Percentiles rank a stretch among this genome's conserved stretches.
Conservation (phyloP, 2,797 vertebrate genomes). For the Sebastes ruberrimus region DNA sequence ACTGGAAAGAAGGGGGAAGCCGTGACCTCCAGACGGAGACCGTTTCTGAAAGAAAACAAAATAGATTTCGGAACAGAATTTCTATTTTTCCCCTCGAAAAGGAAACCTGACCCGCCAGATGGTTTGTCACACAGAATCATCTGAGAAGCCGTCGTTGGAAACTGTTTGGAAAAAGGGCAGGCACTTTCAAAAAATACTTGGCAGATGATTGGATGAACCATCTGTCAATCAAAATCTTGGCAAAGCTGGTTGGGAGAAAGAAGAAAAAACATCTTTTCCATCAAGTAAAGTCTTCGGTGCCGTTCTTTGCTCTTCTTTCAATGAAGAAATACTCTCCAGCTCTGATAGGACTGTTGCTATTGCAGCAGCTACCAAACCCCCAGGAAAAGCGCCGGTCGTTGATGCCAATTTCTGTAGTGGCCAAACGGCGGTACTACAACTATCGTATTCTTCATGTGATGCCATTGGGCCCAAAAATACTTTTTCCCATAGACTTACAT, state of each 20-base stretch:
- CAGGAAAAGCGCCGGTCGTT: too few species aligned
- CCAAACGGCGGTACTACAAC: too few species aligned
- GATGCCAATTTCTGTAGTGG: too few species aligned
- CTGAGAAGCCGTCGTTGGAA: not conserved
- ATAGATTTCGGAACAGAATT: not conserved
- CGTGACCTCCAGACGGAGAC: not conserved
- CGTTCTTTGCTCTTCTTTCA: not conserved
- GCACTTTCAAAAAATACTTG: not conserved
- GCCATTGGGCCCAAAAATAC: too few species aligned
- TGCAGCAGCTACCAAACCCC: too few species aligned
- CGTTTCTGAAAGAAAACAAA: not conserved
- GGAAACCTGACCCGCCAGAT: not conserved
- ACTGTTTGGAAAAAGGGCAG: not conserved
- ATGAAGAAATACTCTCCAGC: not conserved
- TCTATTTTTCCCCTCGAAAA: not conserved
- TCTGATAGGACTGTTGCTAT: not conserved
- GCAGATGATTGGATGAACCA: not conserved
- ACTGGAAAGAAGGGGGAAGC: not conserved
- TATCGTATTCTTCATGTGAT: too few species aligned
- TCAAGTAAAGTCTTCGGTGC: not conserved
- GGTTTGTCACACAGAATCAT: not conserved
- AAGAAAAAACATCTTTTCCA: not conserved
- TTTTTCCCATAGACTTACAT: too few species aligned
- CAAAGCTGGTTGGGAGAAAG: not conserved
- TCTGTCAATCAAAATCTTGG: not conserved